Base-by-base conservation (phyloP, 2,113 vertebrate genomes). In the Zosterops borbonicus region DNA sequence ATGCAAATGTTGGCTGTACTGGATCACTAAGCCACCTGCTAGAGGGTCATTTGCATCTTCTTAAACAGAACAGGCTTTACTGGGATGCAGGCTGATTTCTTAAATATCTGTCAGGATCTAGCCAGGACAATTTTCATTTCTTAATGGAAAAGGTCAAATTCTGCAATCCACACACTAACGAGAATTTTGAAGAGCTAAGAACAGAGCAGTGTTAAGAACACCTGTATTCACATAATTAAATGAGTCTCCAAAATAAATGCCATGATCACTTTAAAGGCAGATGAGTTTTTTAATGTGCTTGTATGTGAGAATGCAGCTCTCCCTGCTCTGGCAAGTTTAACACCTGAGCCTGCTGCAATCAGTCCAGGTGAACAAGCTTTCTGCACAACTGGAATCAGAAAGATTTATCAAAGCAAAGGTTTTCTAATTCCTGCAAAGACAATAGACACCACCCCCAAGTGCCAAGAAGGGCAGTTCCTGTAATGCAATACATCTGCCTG, bases 1-100 rank as follows among this genome's bases (percentile, higher is more conserved):
- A 95, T 87, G 94, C 92, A 96, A 97, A 96, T 92, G 41, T 27
- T 79, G 65, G 81, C 52, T 87, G 25, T 29, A 87, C 69, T 94
- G 53, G 89, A 92, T 95, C 87, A 67, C 73, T 68, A 79, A 89
- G 49, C 62, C 87, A 94, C 81, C 62, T 94, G 74, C 78, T 89
- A 79, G 44, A 92, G 71, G 60, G 39, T 68, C 77, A 92, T 97
- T 95, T 95, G 56, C 92, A 96, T 95, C 65, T 87, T 35, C 63
- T 92, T 92, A 92, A 82, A 65, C 37, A 79, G 56, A 89, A 65
- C 9, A 46, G 37, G 9, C 31, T 87, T 82, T 84, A 53, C n/a
- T 53, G 70, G 53, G 76, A 92, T 17, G 46, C 69, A 82, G 46
- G 9, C 44, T 87, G 47, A 55, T 92, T 84, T 56, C 58, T 71